phyloP scores from a whole-genome alignment of 1,140 invertebrate genomes.

The Polypedilum pembai region DNA sequence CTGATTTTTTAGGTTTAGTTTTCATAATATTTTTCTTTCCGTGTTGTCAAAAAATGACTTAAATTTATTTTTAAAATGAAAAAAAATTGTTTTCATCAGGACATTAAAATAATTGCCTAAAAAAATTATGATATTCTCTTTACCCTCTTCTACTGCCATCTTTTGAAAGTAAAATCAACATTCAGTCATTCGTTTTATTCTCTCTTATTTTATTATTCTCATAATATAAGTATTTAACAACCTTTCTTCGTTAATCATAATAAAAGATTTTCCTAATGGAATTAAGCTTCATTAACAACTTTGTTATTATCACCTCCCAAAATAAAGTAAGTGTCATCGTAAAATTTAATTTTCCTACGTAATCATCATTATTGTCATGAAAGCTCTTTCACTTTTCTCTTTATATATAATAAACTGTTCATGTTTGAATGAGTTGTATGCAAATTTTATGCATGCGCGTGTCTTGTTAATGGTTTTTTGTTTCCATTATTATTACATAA shows the following conservation, averaged over 20 bases:
- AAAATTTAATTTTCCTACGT: background rate
- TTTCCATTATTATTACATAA: slow-evolving; percentile 20
- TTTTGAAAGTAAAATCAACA: background rate
- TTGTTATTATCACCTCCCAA: too few relatives aligned
- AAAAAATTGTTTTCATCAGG: too few relatives aligned
- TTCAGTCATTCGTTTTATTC: background rate
- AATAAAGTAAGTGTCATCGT: background rate
- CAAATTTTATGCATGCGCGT: slow-evolving; percentile 26
- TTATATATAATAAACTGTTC: background rate
- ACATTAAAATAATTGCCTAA: too few relatives aligned
- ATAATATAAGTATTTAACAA: background rate
- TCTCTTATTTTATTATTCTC: too few relatives aligned
- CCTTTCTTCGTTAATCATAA: slow-evolving; percentile 34
- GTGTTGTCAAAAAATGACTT: too few relatives aligned
- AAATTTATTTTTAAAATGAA: too few relatives aligned
- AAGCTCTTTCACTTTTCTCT: background rate
- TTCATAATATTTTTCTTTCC: too few relatives aligned
- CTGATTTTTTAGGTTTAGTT: too few relatives aligned
- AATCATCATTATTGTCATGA: background rate
- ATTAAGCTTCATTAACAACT: slow-evolving; percentile 33
- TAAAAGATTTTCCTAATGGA: slow-evolving; percentile 34
- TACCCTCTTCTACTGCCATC: background rate
- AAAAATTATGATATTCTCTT: background rate
- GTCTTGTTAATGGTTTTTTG: slow-evolving; percentile 22
- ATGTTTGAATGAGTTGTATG: slow-evolving; percentile 26